phyloP scores from a whole-genome alignment of 30 jellyfish, hydroid and myxozoan genomes.

The Rhopilema esculentum region DNA sequence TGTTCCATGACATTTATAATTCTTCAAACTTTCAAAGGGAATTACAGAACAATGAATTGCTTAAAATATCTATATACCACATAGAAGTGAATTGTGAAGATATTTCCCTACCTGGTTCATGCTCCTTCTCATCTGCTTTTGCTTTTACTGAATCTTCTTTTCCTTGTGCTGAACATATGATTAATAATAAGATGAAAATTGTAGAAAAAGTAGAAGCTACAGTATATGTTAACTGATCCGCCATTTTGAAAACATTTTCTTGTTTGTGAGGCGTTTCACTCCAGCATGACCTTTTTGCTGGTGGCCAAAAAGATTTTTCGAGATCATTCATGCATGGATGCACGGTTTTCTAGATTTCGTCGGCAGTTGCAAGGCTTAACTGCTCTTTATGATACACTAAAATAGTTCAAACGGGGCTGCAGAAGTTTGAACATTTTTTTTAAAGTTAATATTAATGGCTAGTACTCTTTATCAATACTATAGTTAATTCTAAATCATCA shows the following conservation, averaged over 20 bases:
- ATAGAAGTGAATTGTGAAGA: no score
- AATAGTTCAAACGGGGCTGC: background rate
- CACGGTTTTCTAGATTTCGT: background rate
- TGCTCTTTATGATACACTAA: background rate
- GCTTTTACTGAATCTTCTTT: background rate
- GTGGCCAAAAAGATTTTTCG: constrained; percentile 45
- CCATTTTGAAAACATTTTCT: constrained; percentile 64
- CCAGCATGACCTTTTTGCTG: constrained; percentile 62
- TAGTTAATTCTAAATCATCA: no score
- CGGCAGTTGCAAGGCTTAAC: no score
- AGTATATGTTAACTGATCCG: constrained; percentile 8
- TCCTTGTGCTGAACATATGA: background rate
- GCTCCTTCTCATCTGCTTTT: background rate
- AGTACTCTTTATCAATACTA: no score
- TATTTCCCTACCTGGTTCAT: background rate
- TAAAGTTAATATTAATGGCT: background rate
- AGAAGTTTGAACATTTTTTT: background rate
- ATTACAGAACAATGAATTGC: no score
- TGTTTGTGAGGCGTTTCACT: constrained; percentile 8
- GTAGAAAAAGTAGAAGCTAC: background rate
- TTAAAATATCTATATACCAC: no score
- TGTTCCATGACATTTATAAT: no score
- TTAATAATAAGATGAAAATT: no score
- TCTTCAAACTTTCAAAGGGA: no score
- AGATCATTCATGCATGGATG: constrained; percentile 40